A percentile compares a stretch with the other conserved stretches of the same genome.
phyloP scores from a whole-genome alignment of 2,797 vertebrate genomes.

The Rhadinocentrus ornatus region DNA sequence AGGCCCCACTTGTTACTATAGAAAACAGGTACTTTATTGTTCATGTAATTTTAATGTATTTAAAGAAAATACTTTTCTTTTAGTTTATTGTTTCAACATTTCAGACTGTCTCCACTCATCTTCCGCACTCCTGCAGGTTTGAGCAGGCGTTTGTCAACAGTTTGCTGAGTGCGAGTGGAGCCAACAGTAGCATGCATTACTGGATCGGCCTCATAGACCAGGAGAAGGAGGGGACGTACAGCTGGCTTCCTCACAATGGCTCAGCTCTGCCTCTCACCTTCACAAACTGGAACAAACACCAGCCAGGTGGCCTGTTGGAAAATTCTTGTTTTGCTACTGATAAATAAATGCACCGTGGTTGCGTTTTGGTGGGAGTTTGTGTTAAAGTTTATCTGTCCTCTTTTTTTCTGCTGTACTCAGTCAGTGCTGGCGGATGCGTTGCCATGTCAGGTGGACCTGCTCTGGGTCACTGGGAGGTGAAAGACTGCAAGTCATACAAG shows the following conservation, averaged over 20 bases:
- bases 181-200: conserved; percentile 82
- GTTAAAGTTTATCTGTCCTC: neutral
- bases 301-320: conserved; percentile 85
- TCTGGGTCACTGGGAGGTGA: conserved; percentile 92
- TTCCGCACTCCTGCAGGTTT: conserved; percentile 81
- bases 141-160: conserved; percentile 95
- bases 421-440: conserved; percentile 88
- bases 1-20: conserved; percentile 87
- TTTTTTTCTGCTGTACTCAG: conserved; percentile 64
- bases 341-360: neutral
- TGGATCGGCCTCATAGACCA: conserved; percentile 90
- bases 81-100: neutral
- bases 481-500: conserved; percentile 87
- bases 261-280: conserved; percentile 77
- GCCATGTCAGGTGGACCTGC: conserved; percentile 84
- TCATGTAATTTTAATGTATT: neutral
- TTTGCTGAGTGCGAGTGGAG: conserved; percentile 82
- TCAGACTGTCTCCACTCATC: neutral
- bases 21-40: conserved; percentile 85
- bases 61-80: neutral
- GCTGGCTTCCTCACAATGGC: conserved; percentile 81
- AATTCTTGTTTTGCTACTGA: neutral
- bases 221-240: conserved; percentile 85
- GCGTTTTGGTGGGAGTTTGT: neutral
- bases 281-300: conserved; percentile 91